A percentile compares a stretch with the other conserved stretches of the same genome.
These are phyloP conservation scores for Heliconius erato DNA, from an alignment of 2,888 invertebrate species.

Conservation along the genomic window DNA sequence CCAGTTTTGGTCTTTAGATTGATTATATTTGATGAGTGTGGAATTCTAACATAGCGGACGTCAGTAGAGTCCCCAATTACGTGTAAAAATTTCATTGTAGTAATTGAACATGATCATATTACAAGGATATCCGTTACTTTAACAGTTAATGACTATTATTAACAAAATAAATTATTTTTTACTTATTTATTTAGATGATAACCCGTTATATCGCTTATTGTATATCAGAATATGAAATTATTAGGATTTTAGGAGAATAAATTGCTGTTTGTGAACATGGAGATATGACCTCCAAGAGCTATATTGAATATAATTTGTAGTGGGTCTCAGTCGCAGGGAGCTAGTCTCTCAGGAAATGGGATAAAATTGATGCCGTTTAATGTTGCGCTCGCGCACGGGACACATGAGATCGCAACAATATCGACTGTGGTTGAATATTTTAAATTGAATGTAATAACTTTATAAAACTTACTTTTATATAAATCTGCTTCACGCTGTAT, in stretches of 20 bases:
- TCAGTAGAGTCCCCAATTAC: conserved; percentile 20
- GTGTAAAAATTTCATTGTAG: conserved; percentile 29
- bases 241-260: conserved; percentile 20
- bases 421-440: conserved; percentile 21
- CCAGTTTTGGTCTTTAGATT: conserved; percentile 8
- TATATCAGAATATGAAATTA: neutral
- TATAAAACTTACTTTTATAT: neutral
- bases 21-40: conserved; percentile 30
- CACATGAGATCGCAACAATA: conserved; percentile 61
- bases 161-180: neutral
- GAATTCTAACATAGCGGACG: conserved; percentile 31
- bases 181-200: conserved; percentile 4
- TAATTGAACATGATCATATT: conserved; percentile 31
- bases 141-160: conserved; percentile 3
- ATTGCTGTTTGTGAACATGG: conserved; percentile 57
- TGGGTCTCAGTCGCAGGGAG: conserved; percentile 66
- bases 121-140: conserved; percentile 35
- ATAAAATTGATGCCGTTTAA: conserved; percentile 81
- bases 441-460: neutral
- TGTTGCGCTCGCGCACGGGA: conserved; percentile 58
- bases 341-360: conserved; percentile 77
- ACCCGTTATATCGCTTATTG: neutral
- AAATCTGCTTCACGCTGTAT: too few relatives aligned
- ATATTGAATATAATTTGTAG: conserved; percentile 75
- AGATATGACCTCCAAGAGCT: conserved; percentile 65